phyloP scores from a whole-genome alignment of 2,113 vertebrate species.

The Caracal caracal region DNA sequence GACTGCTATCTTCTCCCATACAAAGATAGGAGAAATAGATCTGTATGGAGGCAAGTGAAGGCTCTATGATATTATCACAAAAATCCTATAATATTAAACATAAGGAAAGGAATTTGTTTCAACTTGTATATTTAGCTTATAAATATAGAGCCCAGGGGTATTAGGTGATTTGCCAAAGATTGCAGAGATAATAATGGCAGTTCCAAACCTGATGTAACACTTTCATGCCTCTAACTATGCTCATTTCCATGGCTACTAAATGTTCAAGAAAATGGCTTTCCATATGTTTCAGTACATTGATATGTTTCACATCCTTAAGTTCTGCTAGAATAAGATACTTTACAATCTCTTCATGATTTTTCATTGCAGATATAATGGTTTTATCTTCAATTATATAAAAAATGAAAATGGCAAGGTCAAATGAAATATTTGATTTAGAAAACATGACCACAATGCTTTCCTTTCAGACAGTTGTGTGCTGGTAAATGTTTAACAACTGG shows the following conservation, averaged over 20 bases:
- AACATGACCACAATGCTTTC: background rate
- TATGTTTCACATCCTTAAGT: background rate
- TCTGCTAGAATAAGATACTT: background rate
- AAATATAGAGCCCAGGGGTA: background rate
- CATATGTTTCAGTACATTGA: background rate
- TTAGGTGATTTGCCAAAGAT: background rate
- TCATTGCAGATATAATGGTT: background rate
- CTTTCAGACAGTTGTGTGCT: background rate
- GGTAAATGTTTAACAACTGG: background rate
- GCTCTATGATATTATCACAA: background rate
- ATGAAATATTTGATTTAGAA: slow-evolving; percentile 27
- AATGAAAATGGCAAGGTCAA: background rate
- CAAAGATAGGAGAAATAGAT: background rate
- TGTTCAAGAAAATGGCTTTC: background rate
- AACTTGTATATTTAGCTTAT: background rate
- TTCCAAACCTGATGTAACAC: background rate
- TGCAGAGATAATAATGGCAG: background rate
- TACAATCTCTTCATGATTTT: background rate
- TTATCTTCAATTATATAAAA: background rate
- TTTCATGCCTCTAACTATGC: background rate
- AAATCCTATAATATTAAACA: background rate
- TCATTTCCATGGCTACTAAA: background rate
- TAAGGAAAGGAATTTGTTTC: background rate
- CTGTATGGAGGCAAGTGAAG: background rate
- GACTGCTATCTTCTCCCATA: background rate